Evolutionary conservation across 2,113 vertebrate genomes (phyloP), one percentile per base, ranked within the genome.

Genomic region (Laticauda colubrina): DNA sequence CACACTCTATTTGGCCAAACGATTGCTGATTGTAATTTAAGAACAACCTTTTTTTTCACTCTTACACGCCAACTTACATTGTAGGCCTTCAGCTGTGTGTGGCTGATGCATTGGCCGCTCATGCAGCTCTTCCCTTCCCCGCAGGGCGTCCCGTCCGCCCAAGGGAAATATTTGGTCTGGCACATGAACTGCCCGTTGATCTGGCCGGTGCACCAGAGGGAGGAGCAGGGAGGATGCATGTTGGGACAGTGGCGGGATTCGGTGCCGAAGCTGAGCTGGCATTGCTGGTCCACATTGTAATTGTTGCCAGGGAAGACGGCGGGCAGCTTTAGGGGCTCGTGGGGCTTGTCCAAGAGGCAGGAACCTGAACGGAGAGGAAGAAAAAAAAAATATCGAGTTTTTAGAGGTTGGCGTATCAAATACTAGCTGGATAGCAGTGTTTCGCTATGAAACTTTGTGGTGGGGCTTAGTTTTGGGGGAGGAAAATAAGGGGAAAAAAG

Each of bases 101-200:
- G 1, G 2, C 96, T 91, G 5, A 98, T 95, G 81, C 97, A 98
- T 11, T 94, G 89, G 2, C 98, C 97, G 0, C 97, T 97, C 97
- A 97, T 96, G 92, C 98, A 98, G 56, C 92, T 96, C 53, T 95
- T 96, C 11, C 96, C 29, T 0, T 95, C 92, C 0, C 95, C 97
- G 0, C 98, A 98, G 0, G 95, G 95, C 0, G 98, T 98, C 48
- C 98, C 98, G 0, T 98, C 97, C 0, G 98, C 98, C 98, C 98
- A 98, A 1, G 97, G 97, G 0, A 97, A 97, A 1, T 98, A 97
- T 93, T 98, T 98, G 0, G 97, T 98, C 92, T 98, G 98, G 93
- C 98, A 98, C 95, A 98, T 96, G 61, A 97, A 92, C 0, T 97
- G 97, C 23, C 97, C 97, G 0, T 96, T 97, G 54, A 89, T 93